Conservation (phyloP, 2,797 vertebrate species). For the Chloroceryle amazona region DNA sequence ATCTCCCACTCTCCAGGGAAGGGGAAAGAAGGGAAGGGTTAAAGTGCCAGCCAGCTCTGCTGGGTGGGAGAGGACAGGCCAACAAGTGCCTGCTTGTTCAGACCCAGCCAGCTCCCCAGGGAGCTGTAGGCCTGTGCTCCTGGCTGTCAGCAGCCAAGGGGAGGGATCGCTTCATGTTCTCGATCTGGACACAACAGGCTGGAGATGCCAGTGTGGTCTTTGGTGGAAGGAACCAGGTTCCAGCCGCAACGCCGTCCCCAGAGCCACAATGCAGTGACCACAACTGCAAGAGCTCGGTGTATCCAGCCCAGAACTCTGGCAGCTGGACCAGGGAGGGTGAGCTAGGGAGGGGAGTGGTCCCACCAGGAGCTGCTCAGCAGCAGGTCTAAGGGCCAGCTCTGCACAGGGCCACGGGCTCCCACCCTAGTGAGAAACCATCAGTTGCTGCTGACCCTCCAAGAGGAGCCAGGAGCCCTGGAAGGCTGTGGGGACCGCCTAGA, state of each 20-base stretch:
- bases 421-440: not conserved
- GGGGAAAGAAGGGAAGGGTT: not conserved
- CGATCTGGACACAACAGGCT: rapidly evolving
- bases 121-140: not conserved
- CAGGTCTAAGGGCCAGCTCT: not conserved
- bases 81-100: slow-evolving; percentile 57
- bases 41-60: not conserved
- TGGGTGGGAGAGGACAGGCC: not conserved
- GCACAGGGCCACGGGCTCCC: rapidly evolving
- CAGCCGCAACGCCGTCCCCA: not conserved
- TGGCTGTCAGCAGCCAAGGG: not conserved
- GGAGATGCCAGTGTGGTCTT: not conserved
- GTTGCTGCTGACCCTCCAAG: not conserved
- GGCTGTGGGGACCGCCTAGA: not conserved
- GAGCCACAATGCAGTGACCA: not conserved
- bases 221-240: not conserved
- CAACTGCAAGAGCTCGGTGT: not conserved
- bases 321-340: not conserved
- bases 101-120: not conserved
- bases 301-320: not conserved
- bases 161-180: not conserved
- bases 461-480: not conserved
- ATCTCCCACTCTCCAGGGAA: not conserved
- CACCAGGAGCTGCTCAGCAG: not conserved
- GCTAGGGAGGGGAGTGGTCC: not conserved